Base-by-base conservation (phyloP, 2,888 invertebrate genomes). In the Ormyrus nitidulus region DNA sequence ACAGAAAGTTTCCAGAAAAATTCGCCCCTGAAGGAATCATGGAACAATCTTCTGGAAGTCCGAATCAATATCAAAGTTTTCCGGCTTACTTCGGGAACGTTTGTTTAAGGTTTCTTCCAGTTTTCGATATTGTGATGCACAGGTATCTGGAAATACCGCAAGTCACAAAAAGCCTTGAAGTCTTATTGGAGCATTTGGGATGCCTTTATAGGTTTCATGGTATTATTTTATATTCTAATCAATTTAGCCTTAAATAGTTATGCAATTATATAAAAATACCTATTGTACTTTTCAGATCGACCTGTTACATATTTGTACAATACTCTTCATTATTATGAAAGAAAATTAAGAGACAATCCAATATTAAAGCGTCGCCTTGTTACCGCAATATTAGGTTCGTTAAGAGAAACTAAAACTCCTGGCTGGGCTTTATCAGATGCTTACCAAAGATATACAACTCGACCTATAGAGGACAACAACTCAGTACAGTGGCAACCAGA, bases 301-400 rank as follows among this genome's bases (percentile, higher is more conserved):
- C 99, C 99, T 0, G 95, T 99, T 6, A 98, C 98, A 0, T 99
- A 98, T 91, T 92, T 99, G 34, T 99, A 98, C 91, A 98, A 98
- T 89, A 98, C 99, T 0, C 92, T 99, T n/a, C 98, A 98, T 91
- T 99, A 98, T 90, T 99, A 98, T 88, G 98, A 99, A 88, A 93
- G 94, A 6, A 96, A 96, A 86, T 91, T 99, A 56, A 92, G 96
- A 7, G 97, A 97, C 86, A 93, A 95, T n/a, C 95, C 96, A 0
- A 92, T 94, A 0, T 89, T 98, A 62, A 98, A 98, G 89, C 93
- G 95, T 81, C 95, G 96, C 87, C 92, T 98, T 61, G 97, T 98
- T 0, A 94, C 94, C 19, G 95, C 97, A 0, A 96, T 99, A 11
- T 92, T 97, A 51, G 96, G 96, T 0, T 96, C 97, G 0, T 92